These are phyloP conservation scores for Perizoma affinitatum DNA, from an alignment of 2,888 invertebrate genomes.

Conservation along the genomic window DNA sequence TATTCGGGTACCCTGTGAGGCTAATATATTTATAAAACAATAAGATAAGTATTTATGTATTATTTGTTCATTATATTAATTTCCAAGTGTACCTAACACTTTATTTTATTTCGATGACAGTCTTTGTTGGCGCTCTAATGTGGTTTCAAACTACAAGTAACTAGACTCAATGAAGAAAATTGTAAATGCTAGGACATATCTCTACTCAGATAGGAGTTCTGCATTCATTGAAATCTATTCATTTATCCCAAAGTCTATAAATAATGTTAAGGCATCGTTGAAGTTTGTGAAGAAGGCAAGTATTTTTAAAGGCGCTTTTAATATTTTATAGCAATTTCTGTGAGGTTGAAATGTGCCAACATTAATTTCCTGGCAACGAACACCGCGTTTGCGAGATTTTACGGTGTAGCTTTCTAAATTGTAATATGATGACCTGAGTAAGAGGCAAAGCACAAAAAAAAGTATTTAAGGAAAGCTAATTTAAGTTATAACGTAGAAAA, in stretches of 20 bases:
- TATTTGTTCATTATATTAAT: too few species aligned
- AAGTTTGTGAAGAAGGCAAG: conserved; percentile 12
- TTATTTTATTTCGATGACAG: too few species aligned
- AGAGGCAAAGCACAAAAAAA: conserved; percentile 27
- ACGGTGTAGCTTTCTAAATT: conserved; percentile 34
- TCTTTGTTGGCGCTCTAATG: too few species aligned
- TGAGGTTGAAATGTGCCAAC: conserved; percentile 47
- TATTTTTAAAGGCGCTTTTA: conserved; percentile 24
- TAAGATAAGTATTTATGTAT: too few species aligned
- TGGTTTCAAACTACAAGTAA: too few species aligned
- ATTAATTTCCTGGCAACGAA: conserved; percentile 54
- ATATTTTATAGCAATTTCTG: conserved; percentile 36
- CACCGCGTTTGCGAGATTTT: conserved; percentile 40
- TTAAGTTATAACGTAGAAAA: conserved; percentile 10
- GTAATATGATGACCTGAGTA: conserved; percentile 30
- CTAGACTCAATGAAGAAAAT: too few species aligned
- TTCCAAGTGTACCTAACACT: too few species aligned
- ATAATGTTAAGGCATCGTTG: conserved; percentile 16
- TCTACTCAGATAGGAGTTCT: background rate
- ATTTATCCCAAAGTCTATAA: conserved; percentile 8
- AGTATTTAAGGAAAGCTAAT: conserved; percentile 25
- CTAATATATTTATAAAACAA: too few species aligned
- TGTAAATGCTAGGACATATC: too few species aligned
- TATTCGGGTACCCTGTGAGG: too few species aligned
- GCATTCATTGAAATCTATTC: conserved; percentile 8